phyloP scores from a whole-genome alignment of 1,140 invertebrate species.

The Onthophagus taurus region DNA sequence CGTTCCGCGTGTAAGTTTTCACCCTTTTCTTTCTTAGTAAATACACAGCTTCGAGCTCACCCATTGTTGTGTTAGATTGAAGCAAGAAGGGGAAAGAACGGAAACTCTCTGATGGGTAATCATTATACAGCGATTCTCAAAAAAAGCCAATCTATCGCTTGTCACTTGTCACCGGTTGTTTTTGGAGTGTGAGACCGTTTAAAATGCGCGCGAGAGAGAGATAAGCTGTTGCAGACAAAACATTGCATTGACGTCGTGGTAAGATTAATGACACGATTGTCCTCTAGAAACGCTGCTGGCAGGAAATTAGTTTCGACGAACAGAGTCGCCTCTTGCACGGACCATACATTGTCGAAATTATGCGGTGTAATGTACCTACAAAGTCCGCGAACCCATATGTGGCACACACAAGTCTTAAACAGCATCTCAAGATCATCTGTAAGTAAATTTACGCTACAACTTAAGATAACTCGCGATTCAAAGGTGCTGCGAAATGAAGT shows the following conservation, averaged over 20 bases:
- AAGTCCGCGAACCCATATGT: no score
- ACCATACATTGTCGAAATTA: conserved; percentile 13
- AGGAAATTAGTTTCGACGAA: conserved; percentile 30
- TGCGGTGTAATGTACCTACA: neutral
- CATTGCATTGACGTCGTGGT: conserved; percentile 25
- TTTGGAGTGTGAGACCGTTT: conserved; percentile 26
- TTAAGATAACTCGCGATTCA: no score
- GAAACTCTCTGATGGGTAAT: conserved; percentile 24
- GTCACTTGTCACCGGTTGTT: conserved; percentile 30
- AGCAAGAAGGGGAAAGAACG: no score
- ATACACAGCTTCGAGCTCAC: no score
- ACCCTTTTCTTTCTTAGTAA: no score
- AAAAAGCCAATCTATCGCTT: conserved; percentile 30
- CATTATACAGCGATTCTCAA: conserved; percentile 27
- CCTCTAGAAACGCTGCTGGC: conserved; percentile 20
- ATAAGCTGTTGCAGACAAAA: no score
- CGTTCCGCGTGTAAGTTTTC: no score
- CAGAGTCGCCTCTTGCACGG: conserved; percentile 14
- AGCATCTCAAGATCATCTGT: no score
- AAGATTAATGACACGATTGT: conserved; percentile 31
- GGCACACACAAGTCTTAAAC: no score
- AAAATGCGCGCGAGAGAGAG: conserved; percentile 21
- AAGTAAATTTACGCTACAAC: no score
- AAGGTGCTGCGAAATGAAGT: no score
- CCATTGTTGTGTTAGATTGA: no score